These are phyloP conservation scores for Lacerta bilineata DNA, from an alignment of 2,797 vertebrate genomes.

Conservation along the genomic window DNA sequence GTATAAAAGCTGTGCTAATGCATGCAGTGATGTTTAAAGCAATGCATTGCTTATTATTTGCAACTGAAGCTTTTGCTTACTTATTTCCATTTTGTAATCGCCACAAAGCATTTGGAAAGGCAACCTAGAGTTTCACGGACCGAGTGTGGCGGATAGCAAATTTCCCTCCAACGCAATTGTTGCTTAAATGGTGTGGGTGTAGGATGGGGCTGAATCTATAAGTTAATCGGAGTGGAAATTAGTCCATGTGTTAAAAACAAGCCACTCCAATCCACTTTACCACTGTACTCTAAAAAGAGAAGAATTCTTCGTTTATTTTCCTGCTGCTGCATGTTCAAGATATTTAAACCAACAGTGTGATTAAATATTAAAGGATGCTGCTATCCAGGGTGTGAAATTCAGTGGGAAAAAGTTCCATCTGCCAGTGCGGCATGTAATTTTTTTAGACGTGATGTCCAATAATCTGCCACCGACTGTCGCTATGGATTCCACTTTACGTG, in stretches of 20 bases:
- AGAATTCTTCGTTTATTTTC: slow-evolving; percentile 69
- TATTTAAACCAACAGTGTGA: slow-evolving; percentile 58
- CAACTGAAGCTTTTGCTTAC: neutral
- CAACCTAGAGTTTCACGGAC: neutral
- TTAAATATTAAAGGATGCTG: slow-evolving; percentile 72
- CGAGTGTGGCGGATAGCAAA: slow-evolving; percentile 43
- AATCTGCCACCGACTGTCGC: slow-evolving; percentile 67
- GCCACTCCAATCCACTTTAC: slow-evolving; percentile 65
- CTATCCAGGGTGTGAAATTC: slow-evolving; percentile 71
- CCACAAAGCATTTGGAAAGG: slow-evolving; percentile 26
- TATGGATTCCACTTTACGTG: neutral
- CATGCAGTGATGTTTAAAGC: neutral
- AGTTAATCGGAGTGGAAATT: slow-evolving; percentile 66
- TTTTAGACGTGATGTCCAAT: slow-evolving; percentile 69
- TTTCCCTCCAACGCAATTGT: slow-evolving; percentile 47
- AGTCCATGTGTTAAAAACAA: slow-evolving; percentile 66
- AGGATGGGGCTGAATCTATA: slow-evolving; percentile 32
- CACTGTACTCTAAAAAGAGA: slow-evolving; percentile 59
- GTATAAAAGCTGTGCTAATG: neutral
- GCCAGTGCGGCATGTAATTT: slow-evolving; percentile 59
- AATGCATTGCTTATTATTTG: neutral
- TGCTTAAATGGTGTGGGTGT: slow-evolving; percentile 26
- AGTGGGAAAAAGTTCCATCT: slow-evolving; percentile 64
- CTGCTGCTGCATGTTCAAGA: slow-evolving; percentile 59
- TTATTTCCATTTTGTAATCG: neutral